These are phyloP conservation scores for Urechis unicinctus DNA, from an alignment of 2,888 invertebrate species.

Conservation along the genomic window DNA sequence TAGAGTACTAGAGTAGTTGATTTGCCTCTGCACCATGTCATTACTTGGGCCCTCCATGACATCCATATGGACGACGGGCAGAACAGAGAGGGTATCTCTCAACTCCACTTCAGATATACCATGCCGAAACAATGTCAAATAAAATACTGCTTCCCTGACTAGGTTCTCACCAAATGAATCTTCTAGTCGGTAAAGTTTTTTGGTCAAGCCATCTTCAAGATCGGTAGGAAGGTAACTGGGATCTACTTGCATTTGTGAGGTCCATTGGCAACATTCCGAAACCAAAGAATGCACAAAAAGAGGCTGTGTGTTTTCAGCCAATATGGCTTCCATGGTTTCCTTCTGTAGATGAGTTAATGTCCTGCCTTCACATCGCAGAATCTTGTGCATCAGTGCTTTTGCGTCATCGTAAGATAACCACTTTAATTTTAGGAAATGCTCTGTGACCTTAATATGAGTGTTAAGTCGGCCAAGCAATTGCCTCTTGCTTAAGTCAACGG, in stretches of 20 bases:
- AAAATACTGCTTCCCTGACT: slow-evolving; percentile 4
- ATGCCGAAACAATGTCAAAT: slow-evolving; percentile 1
- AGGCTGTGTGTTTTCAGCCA: background rate
- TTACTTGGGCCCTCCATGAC: background rate
- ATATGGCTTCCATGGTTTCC: background rate
- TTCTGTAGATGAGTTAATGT: background rate
- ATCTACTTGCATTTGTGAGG: background rate
- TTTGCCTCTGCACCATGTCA: too few species aligned
- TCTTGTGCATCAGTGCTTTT: background rate
- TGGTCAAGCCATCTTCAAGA: background rate
- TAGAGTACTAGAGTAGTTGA: background rate
- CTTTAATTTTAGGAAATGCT: background rate
- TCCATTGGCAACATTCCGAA: background rate
- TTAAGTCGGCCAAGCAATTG: background rate
- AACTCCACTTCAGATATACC: slow-evolving; percentile 13
- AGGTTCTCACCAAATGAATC: background rate
- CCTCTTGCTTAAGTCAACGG: background rate
- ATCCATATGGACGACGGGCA: background rate
- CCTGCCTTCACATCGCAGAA: background rate
- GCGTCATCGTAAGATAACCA: background rate
- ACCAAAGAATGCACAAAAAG: background rate
- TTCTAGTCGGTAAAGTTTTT: background rate
- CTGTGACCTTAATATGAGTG: background rate
- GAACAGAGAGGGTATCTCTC: background rate
- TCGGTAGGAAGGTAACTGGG: background rate